Conservation (phyloP, 2,113 vertebrate genomes). For the Triplophysa siluroides region DNA sequence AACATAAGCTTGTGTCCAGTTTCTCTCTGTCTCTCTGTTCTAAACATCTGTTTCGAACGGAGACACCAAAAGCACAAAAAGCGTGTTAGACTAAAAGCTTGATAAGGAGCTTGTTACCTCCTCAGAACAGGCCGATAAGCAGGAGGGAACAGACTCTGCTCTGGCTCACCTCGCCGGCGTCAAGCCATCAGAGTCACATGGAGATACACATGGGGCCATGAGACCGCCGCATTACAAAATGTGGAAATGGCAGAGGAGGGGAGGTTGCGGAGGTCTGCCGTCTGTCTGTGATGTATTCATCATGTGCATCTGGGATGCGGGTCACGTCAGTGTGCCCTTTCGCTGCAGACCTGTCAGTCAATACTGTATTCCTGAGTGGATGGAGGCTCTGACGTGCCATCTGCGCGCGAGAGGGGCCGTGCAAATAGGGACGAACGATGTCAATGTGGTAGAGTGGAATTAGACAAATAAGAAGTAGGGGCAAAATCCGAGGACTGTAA, state of each 20-base stretch:
- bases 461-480: conserved; percentile 26
- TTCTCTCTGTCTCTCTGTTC: not conserved
- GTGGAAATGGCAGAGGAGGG: conserved; percentile 44
- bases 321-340: conserved; percentile 77
- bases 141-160: conserved; percentile 16
- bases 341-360: conserved; percentile 72
- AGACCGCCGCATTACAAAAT: conserved; percentile 13
- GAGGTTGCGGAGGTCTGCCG: conserved; percentile 11
- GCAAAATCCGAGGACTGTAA: not conserved
- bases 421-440: conserved; percentile 24
- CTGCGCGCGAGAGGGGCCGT: not conserved
- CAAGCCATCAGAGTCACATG: conserved; percentile 24
- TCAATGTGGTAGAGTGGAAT: conserved; percentile 23
- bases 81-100: conserved; percentile 67
- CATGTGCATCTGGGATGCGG: conserved; percentile 61
- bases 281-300: conserved; percentile 47
- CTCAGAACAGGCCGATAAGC: conserved; percentile 70
- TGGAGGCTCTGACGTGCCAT: conserved; percentile 47
- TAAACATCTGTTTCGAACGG: conserved; percentile 65
- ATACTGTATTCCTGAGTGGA: conserved; percentile 73
- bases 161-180: not conserved
- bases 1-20: not conserved
- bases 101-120: conserved; percentile 74
- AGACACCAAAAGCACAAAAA: conserved; percentile 64
- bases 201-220: conserved; percentile 13